Evolutionary conservation across 2,113 vertebrate genomes (phyloP).

Genomic region (Podiceps cristatus): DNA sequence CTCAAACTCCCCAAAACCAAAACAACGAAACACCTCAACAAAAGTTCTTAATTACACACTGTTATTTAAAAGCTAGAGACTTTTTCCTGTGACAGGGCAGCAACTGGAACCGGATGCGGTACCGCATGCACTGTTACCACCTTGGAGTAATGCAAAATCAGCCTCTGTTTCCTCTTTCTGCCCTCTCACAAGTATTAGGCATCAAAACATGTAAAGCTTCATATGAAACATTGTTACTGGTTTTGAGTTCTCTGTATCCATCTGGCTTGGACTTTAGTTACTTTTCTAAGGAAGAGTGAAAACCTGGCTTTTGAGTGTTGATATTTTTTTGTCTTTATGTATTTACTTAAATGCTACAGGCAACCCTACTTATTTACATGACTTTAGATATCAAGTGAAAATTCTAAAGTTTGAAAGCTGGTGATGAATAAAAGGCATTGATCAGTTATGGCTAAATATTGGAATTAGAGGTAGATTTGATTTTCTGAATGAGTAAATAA

Average conservation of each 20-base stretch:
- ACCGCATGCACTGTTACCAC: not conserved
- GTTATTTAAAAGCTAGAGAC: not conserved
- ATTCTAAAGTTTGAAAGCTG: not conserved
- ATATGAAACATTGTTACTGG: not conserved
- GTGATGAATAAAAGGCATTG: rapidly evolving
- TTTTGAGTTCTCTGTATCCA: not conserved
- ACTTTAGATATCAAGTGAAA: not conserved
- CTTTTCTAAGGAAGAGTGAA: not conserved
- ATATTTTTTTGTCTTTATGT: not conserved
- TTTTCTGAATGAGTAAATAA: not conserved
- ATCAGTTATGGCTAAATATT: not conserved
- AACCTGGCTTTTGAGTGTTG: not conserved
- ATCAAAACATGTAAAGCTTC: not conserved
- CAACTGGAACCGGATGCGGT: not conserved
- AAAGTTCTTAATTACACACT: not conserved
- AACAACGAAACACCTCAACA: not conserved
- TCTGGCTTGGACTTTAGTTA: not conserved
- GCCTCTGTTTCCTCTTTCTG: not conserved
- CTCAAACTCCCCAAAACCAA: not conserved
- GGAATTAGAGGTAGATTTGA: not conserved
- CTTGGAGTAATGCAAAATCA: not conserved
- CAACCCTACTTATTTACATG: not conserved
- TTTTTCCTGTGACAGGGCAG: not conserved
- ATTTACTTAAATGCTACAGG: not conserved
- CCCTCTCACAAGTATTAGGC: not conserved